These are phyloP conservation scores for Onychomys arenicola DNA, from an alignment of 2,797 vertebrate genomes.

Conservation along the genomic window DNA sequence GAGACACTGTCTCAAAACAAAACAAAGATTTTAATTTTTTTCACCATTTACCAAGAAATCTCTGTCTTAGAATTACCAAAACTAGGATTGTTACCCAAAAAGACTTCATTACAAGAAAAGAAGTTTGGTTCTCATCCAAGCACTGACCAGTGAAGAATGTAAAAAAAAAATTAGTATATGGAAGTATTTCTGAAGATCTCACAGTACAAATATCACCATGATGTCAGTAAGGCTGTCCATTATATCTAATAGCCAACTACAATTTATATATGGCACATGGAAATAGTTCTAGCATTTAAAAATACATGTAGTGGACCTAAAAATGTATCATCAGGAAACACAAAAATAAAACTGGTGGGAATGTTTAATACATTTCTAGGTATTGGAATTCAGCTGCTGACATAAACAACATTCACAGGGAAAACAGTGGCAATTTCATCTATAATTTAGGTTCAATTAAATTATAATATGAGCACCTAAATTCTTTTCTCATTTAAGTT, in stretches of 20 bases:
- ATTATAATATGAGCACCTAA: neutral
- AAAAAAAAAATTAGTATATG: neutral
- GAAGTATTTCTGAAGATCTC: neutral
- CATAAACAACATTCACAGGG: neutral
- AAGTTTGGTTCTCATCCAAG: neutral
- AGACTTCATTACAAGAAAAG: neutral
- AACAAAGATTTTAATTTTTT: neutral
- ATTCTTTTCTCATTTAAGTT: neutral
- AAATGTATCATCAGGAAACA: neutral
- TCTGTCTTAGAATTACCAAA: neutral
- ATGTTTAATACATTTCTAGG: constrained; percentile 31
- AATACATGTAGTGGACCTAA: neutral
- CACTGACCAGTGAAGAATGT: neutral
- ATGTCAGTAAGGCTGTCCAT: neutral
- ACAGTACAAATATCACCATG: neutral
- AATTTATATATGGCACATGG: neutral
- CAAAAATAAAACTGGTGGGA: constrained; percentile 54
- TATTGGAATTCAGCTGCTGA: neutral
- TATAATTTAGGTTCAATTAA: neutral
- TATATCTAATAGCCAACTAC: neutral
- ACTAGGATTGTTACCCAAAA: neutral
- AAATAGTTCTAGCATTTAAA: neutral
- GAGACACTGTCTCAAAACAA: neutral
- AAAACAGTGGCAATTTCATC: neutral
- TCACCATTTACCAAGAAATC: neutral